A percentile compares a stretch with the other conserved stretches of the same genome.
These are phyloP conservation scores for Ophraella communa DNA, from an alignment of 2,888 invertebrate species.

Conservation along the genomic window DNA sequence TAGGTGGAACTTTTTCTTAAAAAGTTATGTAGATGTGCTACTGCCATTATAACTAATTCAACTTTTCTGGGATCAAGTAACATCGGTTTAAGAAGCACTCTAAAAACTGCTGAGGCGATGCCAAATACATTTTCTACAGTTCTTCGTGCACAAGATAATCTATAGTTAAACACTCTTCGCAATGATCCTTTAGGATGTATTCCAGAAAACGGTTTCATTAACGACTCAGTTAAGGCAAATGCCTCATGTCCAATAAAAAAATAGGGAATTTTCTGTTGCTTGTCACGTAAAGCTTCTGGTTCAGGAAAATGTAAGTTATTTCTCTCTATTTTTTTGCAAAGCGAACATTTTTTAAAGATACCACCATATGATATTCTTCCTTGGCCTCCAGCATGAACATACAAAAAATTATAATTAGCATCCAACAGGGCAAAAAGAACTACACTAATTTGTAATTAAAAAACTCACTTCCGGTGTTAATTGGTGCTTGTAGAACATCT, in stretches of 20 bases:
- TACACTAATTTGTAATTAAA: conserved; percentile 52
- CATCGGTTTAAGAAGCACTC: conserved; percentile 28
- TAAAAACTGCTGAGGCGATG: conserved; percentile 32
- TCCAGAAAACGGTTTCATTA: conserved; percentile 40
- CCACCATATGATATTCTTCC: conserved; percentile 50
- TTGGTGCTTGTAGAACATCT: conserved; percentile 42
- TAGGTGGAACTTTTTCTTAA: conserved; percentile 38
- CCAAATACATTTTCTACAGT: no score
- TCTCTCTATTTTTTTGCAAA: conserved; percentile 18
- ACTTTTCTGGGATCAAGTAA: conserved; percentile 20
- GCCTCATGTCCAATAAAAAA: conserved; percentile 43
- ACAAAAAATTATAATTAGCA: conserved; percentile 53
- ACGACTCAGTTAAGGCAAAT: conserved; percentile 35
- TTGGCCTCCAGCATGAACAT: conserved; percentile 50
- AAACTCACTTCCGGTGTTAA: conserved; percentile 43
- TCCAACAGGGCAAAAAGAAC: conserved; percentile 54
- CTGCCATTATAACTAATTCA: conserved; percentile 36
- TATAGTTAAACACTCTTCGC: conserved; percentile 39
- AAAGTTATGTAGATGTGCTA: conserved; percentile 42
- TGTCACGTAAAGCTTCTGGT: conserved; percentile 29
- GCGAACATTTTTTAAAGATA: conserved; percentile 32
- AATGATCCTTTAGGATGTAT: conserved; percentile 23
- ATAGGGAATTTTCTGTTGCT: conserved; percentile 39
- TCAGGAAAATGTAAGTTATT: conserved; percentile 18
- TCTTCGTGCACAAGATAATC: conserved; percentile 6